Evolutionary conservation across 2,113 vertebrate species (phyloP), one percentile per base, ranked within the genome.

Genomic region (Ascaphus truei): DNA sequence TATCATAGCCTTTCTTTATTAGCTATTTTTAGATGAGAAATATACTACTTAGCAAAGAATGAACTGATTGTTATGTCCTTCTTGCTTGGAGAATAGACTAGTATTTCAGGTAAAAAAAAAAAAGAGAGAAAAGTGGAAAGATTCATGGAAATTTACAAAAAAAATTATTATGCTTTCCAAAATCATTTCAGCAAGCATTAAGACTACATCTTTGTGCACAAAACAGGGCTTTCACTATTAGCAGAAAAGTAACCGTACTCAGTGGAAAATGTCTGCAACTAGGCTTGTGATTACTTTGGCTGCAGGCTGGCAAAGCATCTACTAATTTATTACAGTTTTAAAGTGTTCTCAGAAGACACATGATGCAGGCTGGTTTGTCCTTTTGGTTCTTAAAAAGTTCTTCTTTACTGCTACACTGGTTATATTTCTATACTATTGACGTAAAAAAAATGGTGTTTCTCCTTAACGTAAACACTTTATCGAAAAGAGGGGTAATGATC

Each of bases 31-130:
- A 9, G 3, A 53, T 20, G 18, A 53, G 18, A 65, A 65, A 53
- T 53, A 31, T 52, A 39, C 53, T 43, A 47, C 34, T 57, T 34
- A 16, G 52, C 4, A 57, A 67, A 67, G 51, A 67, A 57, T 45
- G 39, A 56, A 37, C 18, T 26, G 51, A 67, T 67, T 67, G 64
- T 67, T 57, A 34, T 25, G 20, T 3, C 15, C 27, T 47, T 34
- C 22, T 7, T 45, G 20, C 52, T 56, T 56, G 25, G n/a, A 23
- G 63, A 56, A 56, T 45, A 33, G 23, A 67, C 16, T 34, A 47
- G 64, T 67, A 57, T 57, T 67, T 47, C 52, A 67, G 64, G 64
- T 67, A 13, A 57, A 67, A 67, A 66, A 66, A 62, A 25, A n/a
- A n/a, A n/a, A n/a, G n/a, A n/a, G 7, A 55, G 27, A 39, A 67